Base-by-base conservation (phyloP, 2,888 invertebrate species). In the Lampropteryx suffumata region DNA sequence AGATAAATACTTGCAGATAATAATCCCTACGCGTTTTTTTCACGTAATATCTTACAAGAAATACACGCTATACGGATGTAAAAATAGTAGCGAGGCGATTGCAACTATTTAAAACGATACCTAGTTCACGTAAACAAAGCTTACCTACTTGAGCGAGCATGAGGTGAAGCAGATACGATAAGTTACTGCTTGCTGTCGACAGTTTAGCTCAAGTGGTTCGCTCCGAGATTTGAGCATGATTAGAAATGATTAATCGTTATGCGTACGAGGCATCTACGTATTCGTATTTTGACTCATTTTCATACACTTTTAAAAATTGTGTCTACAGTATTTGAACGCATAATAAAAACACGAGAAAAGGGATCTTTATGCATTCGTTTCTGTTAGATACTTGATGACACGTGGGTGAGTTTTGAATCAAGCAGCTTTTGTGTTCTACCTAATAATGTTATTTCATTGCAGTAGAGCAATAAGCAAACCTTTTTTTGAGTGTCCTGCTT, bases 181-280 rank as follows among this genome's bases (percentile, higher is more conserved):
- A 43, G 48, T 48, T 47, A 52, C 47, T 48, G 35, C 40, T 28
- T 35, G 28, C 28, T 30, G 47, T 33, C 49, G 57, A 55, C 57
- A 55, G 53, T 27, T 52, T 27, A 28, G 40, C 44, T 53, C 45
- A 30, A 37, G 49, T 41, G 17, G 35, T 30, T 28, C 26, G 12
- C 28, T 33, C 34, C 10, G 21, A 53, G 41, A 40, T 48, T 41
- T 36, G 28, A 41, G 33, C 21, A 36, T 45, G 50, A 57, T 57
- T 55, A 52, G 28, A 55, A 27, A 29, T 47, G 37, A 47, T 47
- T 24, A 32, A 52, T 34, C n/a, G n/a, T n/a, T n/a, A n/a, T 12
- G 33, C 21, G 34, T 39, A 21, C 44, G 27, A 8, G 32, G 30
- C 14, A 14, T 34, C 34, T 35, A 41, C 40, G n/a, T n/a, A n/a